These are phyloP conservation scores for Ptychoptera contaminata DNA, from an alignment of 2,888 invertebrate species.

Conservation along the genomic window DNA sequence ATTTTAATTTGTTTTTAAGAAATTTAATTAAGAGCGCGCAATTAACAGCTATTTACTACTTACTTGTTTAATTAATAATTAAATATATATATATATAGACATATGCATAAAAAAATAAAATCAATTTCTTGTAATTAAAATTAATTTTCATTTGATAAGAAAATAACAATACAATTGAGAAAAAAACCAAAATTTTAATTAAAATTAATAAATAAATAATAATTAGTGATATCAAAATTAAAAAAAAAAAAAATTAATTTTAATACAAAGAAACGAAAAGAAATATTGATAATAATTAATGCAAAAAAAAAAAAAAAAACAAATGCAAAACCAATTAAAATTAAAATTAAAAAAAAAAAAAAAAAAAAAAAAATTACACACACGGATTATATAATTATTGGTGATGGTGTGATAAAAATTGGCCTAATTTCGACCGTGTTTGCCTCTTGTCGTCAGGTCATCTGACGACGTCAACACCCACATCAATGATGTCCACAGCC, in stretches of 20 bases:
- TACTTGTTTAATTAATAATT: too few species aligned
- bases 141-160: too few species aligned
- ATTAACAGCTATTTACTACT: conserved; percentile 5
- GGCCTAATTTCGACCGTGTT: conserved; percentile 20
- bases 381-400: conserved; percentile 3
- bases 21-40: neutral
- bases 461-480: conserved; percentile 31
- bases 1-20: too few species aligned
- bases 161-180: too few species aligned
- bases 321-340: conserved; percentile 14
- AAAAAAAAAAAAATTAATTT: too few species aligned
- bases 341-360: conserved; percentile 12
- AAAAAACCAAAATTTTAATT: too few species aligned
- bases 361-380: conserved; percentile 16
- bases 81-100: too few species aligned
- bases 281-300: conserved; percentile 11
- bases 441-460: conserved; percentile 34
- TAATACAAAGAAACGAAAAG: neutral
- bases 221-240: too few species aligned
- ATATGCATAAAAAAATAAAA: too few species aligned
- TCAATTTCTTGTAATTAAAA: too few species aligned
- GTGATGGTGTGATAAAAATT: conserved; percentile 5
- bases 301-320: conserved; percentile 14
- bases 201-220: too few species aligned
- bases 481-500: conserved; percentile 13